phyloP scores from a whole-genome alignment of 2,113 vertebrate species.

The Ciconia maguari region DNA sequence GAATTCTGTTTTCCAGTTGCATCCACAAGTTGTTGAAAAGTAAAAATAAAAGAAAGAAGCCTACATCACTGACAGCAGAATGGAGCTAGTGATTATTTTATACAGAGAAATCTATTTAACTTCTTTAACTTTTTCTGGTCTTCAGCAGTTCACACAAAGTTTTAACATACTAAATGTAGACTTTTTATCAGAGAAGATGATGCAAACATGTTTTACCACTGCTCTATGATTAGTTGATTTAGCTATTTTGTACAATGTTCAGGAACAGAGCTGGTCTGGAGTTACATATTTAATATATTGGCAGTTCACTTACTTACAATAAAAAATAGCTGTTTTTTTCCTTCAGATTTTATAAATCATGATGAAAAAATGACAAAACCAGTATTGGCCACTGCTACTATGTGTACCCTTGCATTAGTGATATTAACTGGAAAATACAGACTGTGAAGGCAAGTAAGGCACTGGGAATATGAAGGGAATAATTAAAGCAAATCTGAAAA shows the following conservation, averaged over 20 bases:
- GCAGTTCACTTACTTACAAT: not conserved
- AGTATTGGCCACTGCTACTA: not conserved
- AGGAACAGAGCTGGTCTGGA: not conserved
- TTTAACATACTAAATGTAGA: not conserved
- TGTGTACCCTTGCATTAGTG: not conserved
- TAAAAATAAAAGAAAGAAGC: not conserved
- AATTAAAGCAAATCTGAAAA: not conserved
- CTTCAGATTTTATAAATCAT: not conserved
- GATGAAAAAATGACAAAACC: not conserved
- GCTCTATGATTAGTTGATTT: not conserved
- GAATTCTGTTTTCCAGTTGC: not conserved
- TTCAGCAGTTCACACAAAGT: not conserved
- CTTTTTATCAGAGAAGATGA: not conserved
- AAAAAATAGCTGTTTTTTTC: not conserved
- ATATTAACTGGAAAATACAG: not conserved
- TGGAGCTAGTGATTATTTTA: not conserved
- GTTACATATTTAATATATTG: not conserved
- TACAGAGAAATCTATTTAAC: not conserved
- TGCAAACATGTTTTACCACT: not conserved
- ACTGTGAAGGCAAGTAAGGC: not conserved
- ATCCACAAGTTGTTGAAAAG: not conserved
- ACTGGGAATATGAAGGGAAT: not conserved
- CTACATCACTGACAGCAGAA: not conserved
- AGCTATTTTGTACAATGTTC: not conserved
- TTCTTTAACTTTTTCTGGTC: not conserved